phyloP scores from a whole-genome alignment of 2,113 vertebrate species.

The Thunnus thynnus region DNA sequence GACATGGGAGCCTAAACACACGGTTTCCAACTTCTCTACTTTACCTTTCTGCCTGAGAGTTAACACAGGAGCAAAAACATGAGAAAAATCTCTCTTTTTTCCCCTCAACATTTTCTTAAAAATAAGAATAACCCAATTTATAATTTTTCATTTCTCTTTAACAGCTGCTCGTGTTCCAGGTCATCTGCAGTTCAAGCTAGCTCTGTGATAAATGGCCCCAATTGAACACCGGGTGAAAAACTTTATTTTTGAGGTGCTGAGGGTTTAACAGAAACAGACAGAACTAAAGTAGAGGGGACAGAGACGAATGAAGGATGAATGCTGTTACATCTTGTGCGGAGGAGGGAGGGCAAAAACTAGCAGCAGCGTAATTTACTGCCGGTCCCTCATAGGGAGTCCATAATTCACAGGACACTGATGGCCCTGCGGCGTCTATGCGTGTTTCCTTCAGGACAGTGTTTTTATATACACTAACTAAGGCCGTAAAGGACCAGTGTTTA shows the following conservation, averaged over 20 bases:
- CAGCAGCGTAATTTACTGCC: conserved; percentile 67
- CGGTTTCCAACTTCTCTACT: not conserved
- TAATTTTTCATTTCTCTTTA: conserved; percentile 11
- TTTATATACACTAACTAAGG: conserved; percentile 37
- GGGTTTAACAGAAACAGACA: conserved; percentile 41
- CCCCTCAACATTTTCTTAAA: conserved; percentile 26
- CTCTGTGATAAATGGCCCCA: conserved; percentile 54
- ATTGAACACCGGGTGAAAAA: conserved; percentile 48
- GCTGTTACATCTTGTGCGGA: conserved; percentile 44
- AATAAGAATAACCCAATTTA: conserved; percentile 28
- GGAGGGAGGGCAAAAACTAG: conserved; percentile 67
- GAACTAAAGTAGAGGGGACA: not conserved
- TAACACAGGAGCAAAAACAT: not conserved
- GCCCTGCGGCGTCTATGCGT: conserved; percentile 49
- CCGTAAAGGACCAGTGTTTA: not conserved
- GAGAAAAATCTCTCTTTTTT: not conserved
- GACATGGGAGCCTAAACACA: not conserved
- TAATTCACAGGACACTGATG: conserved; percentile 57
- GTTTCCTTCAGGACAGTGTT: conserved; percentile 37
- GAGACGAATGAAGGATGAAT: conserved; percentile 33
- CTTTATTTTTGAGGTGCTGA: conserved; percentile 26
- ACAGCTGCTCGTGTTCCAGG: conserved; percentile 57
- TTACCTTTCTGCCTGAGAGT: not conserved
- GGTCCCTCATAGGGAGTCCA: conserved; percentile 52
- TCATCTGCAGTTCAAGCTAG: conserved; percentile 54